These are phyloP conservation scores for Scaptomyza flava DNA, from an alignment of 2,888 invertebrate genomes.

Conservation along the genomic window DNA sequence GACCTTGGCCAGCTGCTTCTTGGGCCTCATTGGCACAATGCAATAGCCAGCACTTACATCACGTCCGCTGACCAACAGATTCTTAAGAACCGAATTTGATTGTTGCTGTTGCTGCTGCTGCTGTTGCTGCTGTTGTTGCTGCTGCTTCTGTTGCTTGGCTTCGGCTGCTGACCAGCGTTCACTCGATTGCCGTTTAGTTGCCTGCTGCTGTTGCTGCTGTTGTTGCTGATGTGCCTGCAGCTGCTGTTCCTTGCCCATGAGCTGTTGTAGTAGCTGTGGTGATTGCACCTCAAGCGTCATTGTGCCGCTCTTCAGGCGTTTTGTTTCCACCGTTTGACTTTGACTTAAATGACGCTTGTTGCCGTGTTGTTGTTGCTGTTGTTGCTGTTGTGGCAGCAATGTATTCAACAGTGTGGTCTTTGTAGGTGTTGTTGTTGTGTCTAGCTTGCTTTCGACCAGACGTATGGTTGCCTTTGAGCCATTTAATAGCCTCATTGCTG, in stretches of 20 bases:
- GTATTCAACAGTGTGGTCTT: slow-evolving; percentile 62
- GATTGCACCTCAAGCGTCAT: slow-evolving; percentile 76
- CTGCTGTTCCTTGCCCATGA: slow-evolving; percentile 85
- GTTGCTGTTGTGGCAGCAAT: slow-evolving; percentile 57
- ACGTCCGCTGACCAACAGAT: slow-evolving; percentile 97
- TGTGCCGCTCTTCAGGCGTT: slow-evolving; percentile 80
- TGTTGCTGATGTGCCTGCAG: slow-evolving; percentile 84
- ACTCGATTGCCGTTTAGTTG: slow-evolving; percentile 82
- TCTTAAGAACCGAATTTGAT: slow-evolving; percentile 91
- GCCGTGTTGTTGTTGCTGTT: slow-evolving; percentile 63
- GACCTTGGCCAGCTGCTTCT: slow-evolving; percentile 84
- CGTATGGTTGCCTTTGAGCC: slow-evolving; percentile 78
- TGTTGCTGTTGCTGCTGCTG: slow-evolving; percentile 58
- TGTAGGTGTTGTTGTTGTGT: slow-evolving; percentile 4
- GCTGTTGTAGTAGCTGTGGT: slow-evolving; percentile 86
- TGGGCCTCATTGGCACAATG: slow-evolving; percentile 89
- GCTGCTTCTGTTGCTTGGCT: slow-evolving; percentile 79
- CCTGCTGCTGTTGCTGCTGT: slow-evolving; percentile 70
- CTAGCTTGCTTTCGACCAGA: slow-evolving; percentile 68
- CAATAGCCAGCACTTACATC: slow-evolving; percentile 97
- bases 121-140: slow-evolving; percentile 80
- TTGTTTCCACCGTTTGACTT: slow-evolving; percentile 70
- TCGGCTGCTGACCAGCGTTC: slow-evolving; percentile 71
- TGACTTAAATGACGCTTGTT: slow-evolving; percentile 78
- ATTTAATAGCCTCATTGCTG: slow-evolving; percentile 69